Evolutionary conservation across 2,888 invertebrate species (phyloP).

Genomic region (Dicyrtomina minuta): DNA sequence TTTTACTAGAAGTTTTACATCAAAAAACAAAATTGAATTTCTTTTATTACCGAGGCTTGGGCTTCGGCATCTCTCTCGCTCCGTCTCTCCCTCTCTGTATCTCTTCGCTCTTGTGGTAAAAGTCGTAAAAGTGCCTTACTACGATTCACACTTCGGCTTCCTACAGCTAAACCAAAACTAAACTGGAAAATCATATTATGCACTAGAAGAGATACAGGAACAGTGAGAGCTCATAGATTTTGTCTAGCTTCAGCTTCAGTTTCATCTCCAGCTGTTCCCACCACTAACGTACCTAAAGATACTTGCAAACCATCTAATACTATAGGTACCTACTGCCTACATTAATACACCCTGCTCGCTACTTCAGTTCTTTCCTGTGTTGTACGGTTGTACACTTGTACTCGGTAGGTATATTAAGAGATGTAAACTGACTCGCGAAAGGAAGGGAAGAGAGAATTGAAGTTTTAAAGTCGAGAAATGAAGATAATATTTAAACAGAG

Average conservation of each 20-base stretch:
- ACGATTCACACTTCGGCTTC: too few species aligned
- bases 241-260: too few species aligned
- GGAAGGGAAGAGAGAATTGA: background rate
- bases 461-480: background rate
- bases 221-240: too few species aligned
- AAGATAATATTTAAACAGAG: conserved; percentile 1
- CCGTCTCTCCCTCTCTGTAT: too few species aligned
- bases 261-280: too few species aligned
- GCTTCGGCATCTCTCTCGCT: conserved; percentile 9
- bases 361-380: too few species aligned
- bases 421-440: background rate
- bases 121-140: background rate
- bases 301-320: too few species aligned
- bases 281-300: background rate
- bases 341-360: background rate
- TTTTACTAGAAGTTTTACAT: conserved; percentile 6
- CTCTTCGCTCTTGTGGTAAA: conserved; percentile 10
- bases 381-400: background rate
- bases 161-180: background rate
- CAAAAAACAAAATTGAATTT: conserved; percentile 28
- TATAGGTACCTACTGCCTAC: background rate
- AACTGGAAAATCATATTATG: background rate
- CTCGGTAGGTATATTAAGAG: background rate
- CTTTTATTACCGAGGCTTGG: too few species aligned
- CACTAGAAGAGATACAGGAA: too few species aligned